A percentile compares a stretch with the other conserved stretches of the same genome.
These are phyloP conservation scores for Julus scanicus DNA, from an alignment of 2,888 invertebrate species.

Conservation along the genomic window DNA sequence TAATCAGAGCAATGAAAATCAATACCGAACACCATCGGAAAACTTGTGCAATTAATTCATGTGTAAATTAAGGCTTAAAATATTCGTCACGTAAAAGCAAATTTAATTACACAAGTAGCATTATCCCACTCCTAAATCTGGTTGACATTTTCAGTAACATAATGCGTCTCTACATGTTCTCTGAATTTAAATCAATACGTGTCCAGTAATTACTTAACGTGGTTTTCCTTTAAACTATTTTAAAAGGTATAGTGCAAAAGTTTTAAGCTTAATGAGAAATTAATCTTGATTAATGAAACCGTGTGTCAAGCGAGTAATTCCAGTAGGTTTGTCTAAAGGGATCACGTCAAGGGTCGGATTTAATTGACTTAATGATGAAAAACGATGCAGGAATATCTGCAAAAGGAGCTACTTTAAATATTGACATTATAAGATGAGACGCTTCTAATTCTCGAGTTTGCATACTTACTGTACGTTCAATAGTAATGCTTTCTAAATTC, in stretches of 20 bases:
- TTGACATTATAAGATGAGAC: neutral
- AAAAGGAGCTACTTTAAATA: slow-evolving; percentile 4
- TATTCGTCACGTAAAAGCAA: neutral
- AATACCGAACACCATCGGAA: neutral
- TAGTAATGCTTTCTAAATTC: neutral
- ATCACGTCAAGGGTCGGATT: slow-evolving; percentile 44
- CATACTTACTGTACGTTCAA: neutral
- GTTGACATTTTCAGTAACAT: neutral
- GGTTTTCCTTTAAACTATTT: slow-evolving; percentile 6
- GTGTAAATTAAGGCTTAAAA: neutral
- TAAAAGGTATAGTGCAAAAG: neutral
- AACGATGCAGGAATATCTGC: neutral
- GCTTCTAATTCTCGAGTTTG: neutral
- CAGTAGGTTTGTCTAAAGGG: slow-evolving; percentile 20
- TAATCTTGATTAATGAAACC: slow-evolving; percentile 34
- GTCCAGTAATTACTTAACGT: neutral
- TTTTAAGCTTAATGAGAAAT: slow-evolving; percentile 45
- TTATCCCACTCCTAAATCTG: neutral
- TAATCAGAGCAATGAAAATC: neutral
- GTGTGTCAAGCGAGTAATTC: slow-evolving; percentile 34
- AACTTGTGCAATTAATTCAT: neutral
- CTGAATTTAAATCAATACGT: slow-evolving; percentile 30
- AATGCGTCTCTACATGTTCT: neutral
- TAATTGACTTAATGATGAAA: slow-evolving; percentile 47
- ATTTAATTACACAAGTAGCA: slow-evolving; percentile 10